Evolutionary conservation across 2,113 vertebrate genomes (phyloP), one percentile per base, ranked within the genome.

Genomic region (Anoplopoma fimbria): DNA sequence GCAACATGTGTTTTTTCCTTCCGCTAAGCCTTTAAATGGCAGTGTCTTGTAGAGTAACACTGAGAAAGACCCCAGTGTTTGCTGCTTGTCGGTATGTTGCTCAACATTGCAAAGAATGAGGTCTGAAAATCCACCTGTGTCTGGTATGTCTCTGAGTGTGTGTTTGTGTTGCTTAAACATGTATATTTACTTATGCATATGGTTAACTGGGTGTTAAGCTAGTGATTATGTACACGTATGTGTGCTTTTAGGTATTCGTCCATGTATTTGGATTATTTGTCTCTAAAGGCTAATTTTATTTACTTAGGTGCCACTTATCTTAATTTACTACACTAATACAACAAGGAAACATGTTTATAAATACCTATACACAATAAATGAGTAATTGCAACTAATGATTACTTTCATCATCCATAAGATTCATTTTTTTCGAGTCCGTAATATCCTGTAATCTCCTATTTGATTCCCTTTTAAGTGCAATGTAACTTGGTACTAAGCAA

Each of bases 11-110:
- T 31, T 69, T 80, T 61, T 33, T 70, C 60, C 77, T 89, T 86
- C 76, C 70, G 14, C 82, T 61, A 0, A 85, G 73, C 84, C 71
- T 62, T 76, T 42, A 89, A 92, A 91, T 91, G 81, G 73, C n/a
- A n/a, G n/a, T n/a, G n/a, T n/a, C 31, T 72, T 27, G 8, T 3
- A 19, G 27, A 69, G 72, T 10, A 40, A 34, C 69, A 47, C 36
- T 4, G 47, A 64, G 53, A 25, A 67, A 13, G 25, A 53, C n/a
- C 14, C 17, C 13, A 53, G 25, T 51, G 42, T 81, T 61, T 69
- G 51, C 53, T 64, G 27, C 29, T 4, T 29, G 77, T 62, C 55
- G 21, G 74, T 75, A 21, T 69, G 80, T 81, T 84, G 42, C 49
- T 77, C 60, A 76, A 75, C n/a, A 17, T 8, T 19, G 38, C 36